These are phyloP conservation scores for Lagorchestes hirsutus DNA, from an alignment of 2,797 vertebrate genomes.

Conservation along the genomic window DNA sequence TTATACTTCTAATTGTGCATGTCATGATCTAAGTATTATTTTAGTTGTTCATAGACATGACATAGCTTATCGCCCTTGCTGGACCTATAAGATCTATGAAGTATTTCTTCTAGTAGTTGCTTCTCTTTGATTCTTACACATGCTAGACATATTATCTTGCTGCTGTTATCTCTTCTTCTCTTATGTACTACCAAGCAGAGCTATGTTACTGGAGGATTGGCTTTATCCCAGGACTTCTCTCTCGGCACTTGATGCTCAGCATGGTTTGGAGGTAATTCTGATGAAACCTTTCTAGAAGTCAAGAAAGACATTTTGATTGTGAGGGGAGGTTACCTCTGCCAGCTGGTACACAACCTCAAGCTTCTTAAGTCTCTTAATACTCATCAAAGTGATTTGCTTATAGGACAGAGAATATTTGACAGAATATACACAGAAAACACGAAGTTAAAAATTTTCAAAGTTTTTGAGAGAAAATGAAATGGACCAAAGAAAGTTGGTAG, in stretches of 20 bases:
- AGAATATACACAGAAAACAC: conserved; percentile 19
- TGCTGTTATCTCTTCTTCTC: not conserved
- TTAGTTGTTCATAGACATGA: not conserved
- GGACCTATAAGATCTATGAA: not conserved
- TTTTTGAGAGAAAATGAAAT: conserved; percentile 25
- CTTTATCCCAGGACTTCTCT: not conserved
- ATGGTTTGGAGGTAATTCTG: conserved; percentile 1
- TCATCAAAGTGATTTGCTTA: conserved; percentile 4
- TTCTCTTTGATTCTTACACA: not conserved
- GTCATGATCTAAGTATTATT: not conserved
- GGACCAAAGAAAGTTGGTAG: not conserved
- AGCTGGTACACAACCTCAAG: not conserved
- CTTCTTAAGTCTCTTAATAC: conserved; percentile 1
- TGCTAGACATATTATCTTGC: not conserved
- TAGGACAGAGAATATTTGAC: conserved; percentile 12
- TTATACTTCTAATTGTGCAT: not conserved
- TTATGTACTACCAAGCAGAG: not conserved
- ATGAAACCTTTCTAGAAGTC: not conserved
- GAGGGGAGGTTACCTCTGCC: not conserved
- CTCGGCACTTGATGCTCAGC: not conserved
- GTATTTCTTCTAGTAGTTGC: not conserved
- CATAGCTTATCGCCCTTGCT: not conserved
- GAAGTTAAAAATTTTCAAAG: conserved; percentile 18
- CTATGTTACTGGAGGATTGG: not conserved
- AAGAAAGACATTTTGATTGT: not conserved